Conservation (phyloP, 2,888 invertebrate genomes). For the Synanthedon vespiformis region DNA sequence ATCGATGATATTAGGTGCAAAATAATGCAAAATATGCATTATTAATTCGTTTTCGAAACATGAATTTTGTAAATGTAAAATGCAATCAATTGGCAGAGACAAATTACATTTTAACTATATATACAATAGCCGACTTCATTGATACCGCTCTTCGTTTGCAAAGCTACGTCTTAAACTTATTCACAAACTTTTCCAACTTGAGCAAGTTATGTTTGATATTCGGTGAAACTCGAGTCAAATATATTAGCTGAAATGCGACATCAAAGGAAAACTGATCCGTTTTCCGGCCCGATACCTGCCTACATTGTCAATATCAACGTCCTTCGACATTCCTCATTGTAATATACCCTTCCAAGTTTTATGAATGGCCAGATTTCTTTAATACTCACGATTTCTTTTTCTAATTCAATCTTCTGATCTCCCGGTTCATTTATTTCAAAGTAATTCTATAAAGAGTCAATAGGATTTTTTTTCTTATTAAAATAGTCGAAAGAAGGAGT, state of each 20-base stretch:
- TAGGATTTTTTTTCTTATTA: slow-evolving; percentile 57
- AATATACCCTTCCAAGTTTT: slow-evolving; percentile 49
- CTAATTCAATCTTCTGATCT: slow-evolving; percentile 52
- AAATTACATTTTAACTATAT: not conserved
- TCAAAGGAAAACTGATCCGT: slow-evolving; percentile 61
- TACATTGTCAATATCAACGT: slow-evolving; percentile 39
- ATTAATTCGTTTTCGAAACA: no score
- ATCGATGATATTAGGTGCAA: no score
- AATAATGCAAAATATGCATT: no score
- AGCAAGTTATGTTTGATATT: not conserved
- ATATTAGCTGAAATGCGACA: slow-evolving; percentile 26
- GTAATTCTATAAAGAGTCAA: slow-evolving; percentile 46
- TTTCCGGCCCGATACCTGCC: slow-evolving; percentile 56
- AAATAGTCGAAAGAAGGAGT: slow-evolving; percentile 55
- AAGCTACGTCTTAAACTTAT: not conserved
- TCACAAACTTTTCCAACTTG: not conserved
- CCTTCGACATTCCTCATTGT: slow-evolving; percentile 44
- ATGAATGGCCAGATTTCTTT: slow-evolving; percentile 59
- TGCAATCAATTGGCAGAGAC: no score
- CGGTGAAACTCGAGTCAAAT: not conserved
- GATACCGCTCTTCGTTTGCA: not conserved
- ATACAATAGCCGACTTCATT: not conserved
- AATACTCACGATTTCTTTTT: slow-evolving; percentile 55
- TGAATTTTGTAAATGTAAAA: no score
- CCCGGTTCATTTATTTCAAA: slow-evolving; percentile 47